Conservation (phyloP, 2,113 vertebrate genomes). For the Hippoglossus stenolepis region DNA sequence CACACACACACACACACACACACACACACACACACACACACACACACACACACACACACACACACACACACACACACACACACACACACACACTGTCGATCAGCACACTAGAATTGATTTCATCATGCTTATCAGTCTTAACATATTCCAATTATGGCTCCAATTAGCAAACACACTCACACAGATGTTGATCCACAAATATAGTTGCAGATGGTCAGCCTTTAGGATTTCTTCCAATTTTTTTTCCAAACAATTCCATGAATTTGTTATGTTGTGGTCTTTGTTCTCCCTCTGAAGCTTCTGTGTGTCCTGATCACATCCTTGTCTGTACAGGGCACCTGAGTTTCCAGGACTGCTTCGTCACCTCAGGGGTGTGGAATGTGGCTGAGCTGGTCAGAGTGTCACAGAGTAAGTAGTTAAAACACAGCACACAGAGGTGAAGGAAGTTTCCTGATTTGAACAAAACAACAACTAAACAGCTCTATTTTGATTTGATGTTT, state of each 20-base stretch:
- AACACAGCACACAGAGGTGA: background rate
- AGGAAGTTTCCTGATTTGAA: background rate
- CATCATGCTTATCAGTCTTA: conserved; percentile 66
- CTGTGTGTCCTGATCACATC: conserved; percentile 8
- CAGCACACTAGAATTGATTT: conserved; percentile 55
- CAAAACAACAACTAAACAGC: background rate
- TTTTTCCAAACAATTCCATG: conserved; percentile 2
- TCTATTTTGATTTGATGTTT: background rate
- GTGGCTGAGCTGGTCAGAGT: conserved; percentile 95
- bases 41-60: background rate
- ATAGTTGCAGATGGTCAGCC: conserved; percentile 54
- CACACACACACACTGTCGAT: conserved; percentile 41
- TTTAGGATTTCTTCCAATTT: conserved; percentile 20
- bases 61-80: conserved; percentile 4
- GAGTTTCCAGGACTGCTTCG: conserved; percentile 97
- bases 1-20: background rate
- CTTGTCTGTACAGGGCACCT: conserved; percentile 86
- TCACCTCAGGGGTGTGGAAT: conserved; percentile 96
- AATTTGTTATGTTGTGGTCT: conserved; percentile 4
- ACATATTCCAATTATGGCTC: conserved; percentile 73
- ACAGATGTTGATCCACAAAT: conserved; percentile 68
- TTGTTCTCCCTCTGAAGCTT: background rate
- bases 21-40: too few species aligned
- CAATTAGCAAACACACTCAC: conserved; percentile 64
- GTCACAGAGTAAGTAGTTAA: conserved; percentile 90